phyloP scores from a whole-genome alignment of 2,113 vertebrate genomes.

The Tachycineta bicolor region DNA sequence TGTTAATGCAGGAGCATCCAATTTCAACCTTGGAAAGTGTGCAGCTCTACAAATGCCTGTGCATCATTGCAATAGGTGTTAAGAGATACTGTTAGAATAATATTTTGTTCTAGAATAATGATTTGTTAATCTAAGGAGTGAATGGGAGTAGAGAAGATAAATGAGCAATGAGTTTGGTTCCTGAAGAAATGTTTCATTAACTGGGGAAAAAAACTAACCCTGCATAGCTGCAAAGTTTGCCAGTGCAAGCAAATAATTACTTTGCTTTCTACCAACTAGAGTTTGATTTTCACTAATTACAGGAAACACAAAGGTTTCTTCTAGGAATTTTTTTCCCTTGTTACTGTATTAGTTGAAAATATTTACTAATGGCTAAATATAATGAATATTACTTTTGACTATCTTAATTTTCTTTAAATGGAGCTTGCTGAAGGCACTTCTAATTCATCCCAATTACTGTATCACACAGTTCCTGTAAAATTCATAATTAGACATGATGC shows the following conservation, averaged over 20 bases:
- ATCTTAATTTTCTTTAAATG: slow-evolving; percentile 10
- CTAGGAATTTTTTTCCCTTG: background rate
- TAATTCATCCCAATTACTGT: slow-evolving; percentile 30
- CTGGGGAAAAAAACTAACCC: background rate
- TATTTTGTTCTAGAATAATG: background rate
- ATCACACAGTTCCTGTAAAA: background rate
- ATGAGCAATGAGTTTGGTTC: background rate
- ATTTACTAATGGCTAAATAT: background rate
- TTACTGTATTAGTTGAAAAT: background rate
- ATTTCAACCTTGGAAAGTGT: background rate
- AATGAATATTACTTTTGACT: background rate
- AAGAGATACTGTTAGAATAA: background rate
- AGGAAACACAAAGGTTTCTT: background rate
- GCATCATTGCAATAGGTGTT: background rate
- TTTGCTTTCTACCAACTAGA: background rate
- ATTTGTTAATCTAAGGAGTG: background rate
- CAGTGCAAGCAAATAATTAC: background rate
- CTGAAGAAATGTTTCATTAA: background rate
- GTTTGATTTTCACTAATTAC: slow-evolving; percentile 1
- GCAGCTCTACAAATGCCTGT: background rate
- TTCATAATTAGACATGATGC: background rate
- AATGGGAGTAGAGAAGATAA: background rate
- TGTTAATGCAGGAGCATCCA: background rate
- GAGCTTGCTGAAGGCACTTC: slow-evolving; percentile 2
- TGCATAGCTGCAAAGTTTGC: background rate